phyloP scores from a whole-genome alignment of 2,888 invertebrate species.

The Caenorhabditis macrosperma region DNA sequence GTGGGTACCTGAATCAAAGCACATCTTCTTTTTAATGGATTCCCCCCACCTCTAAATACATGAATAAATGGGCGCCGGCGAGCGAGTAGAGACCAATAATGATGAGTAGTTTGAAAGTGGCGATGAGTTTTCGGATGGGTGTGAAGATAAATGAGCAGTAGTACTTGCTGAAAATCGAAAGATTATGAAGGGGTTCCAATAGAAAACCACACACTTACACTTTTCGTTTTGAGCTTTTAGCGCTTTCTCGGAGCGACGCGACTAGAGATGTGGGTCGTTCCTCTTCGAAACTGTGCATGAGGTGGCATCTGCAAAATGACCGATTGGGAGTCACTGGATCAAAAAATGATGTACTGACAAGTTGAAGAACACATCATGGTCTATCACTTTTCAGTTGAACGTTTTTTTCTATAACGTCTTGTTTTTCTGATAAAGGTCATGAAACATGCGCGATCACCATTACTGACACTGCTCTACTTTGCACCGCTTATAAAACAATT shows the following conservation, averaged over 20 bases:
- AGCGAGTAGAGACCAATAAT: constrained; percentile 75
- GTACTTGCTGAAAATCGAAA: constrained; percentile 47
- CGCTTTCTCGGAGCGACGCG: constrained; percentile 59
- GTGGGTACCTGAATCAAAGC: constrained; percentile 63
- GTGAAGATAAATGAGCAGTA: constrained; percentile 55
- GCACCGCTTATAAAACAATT: too few species aligned
- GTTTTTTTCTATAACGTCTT: too few species aligned
- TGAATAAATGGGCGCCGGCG: constrained; percentile 76
- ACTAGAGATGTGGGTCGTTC: constrained; percentile 58
- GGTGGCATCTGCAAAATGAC: constrained; percentile 46
- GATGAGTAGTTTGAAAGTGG: constrained; percentile 64
- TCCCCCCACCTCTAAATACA: constrained; percentile 72
- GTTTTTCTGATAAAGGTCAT: too few species aligned
- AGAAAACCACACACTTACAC: constrained; percentile 35
- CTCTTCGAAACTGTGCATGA: constrained; percentile 65
- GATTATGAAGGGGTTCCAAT: background rate
- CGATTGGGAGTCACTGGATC: background rate
- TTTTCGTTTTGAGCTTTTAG: constrained; percentile 58
- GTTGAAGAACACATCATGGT: too few species aligned
- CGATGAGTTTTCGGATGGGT: constrained; percentile 54
- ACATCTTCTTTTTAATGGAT: background rate
- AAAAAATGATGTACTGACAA: background rate
- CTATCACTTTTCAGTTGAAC: too few species aligned
- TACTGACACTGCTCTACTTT: too few species aligned
- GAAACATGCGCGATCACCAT: too few species aligned